Conservation (phyloP, 2,797 vertebrate genomes). For the Clarias pachynema region DNA sequence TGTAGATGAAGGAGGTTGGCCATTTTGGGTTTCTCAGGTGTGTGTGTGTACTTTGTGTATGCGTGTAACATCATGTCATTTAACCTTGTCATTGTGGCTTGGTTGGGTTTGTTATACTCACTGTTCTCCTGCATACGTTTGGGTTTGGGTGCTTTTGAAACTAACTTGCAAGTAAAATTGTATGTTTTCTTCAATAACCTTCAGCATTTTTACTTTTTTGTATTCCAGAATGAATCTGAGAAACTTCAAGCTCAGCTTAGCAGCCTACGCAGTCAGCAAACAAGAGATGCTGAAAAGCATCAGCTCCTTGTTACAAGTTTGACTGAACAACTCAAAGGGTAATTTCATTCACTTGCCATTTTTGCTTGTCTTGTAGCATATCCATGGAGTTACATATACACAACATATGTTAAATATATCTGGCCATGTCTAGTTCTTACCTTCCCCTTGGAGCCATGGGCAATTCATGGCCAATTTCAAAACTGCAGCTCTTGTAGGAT, state of each 20-base stretch:
- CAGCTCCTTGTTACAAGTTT: constrained; percentile 80
- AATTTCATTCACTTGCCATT: constrained; percentile 4
- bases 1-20: constrained; percentile 89
- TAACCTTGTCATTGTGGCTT: constrained; percentile 74
- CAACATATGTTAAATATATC: too few relatives aligned
- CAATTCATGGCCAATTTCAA: too few relatives aligned
- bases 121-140: constrained; percentile 31
- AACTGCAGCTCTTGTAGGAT: too few relatives aligned
- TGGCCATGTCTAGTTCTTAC: too few relatives aligned
- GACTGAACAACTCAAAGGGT: constrained; percentile 88
- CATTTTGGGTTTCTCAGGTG: constrained; percentile 84
- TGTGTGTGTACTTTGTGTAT: constrained; percentile 71
- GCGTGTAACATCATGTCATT: constrained; percentile 69
- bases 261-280: constrained; percentile 78
- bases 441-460: too few relatives aligned
- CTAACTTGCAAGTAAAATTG: not conserved
- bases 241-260: constrained; percentile 82
- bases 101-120: constrained; percentile 63
- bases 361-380: too few relatives aligned
- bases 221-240: constrained; percentile 81
- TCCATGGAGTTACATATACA: too few relatives aligned
- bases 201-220: not conserved
- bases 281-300: constrained; percentile 83
- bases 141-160: constrained; percentile 10
- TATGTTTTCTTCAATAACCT: not conserved